Conservation (phyloP, 1,140 invertebrate species). For the Scaptomyza hsui region DNA sequence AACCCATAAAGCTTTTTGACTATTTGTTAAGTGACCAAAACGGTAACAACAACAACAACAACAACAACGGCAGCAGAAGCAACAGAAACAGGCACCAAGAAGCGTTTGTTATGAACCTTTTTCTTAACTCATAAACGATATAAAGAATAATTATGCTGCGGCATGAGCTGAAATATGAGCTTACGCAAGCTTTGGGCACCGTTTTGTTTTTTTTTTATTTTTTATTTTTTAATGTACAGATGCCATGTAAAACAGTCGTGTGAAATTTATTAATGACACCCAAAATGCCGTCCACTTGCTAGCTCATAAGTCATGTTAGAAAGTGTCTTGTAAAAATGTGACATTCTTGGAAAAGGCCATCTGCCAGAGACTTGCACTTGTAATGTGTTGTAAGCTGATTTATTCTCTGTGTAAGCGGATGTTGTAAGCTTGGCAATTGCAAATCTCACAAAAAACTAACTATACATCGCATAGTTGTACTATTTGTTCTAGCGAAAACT, state of each 20-base stretch:
- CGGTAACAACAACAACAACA: slow-evolving; percentile 66
- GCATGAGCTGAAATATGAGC: slow-evolving; percentile 59
- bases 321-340: slow-evolving; percentile 53
- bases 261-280: slow-evolving; percentile 78
- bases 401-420: slow-evolving; percentile 70
- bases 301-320: slow-evolving; percentile 48
- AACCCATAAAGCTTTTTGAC: slow-evolving; percentile 75
- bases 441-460: slow-evolving; percentile 43
- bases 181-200: slow-evolving; percentile 54
- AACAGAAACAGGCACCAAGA: slow-evolving; percentile 31
- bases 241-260: slow-evolving; percentile 63
- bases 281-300: slow-evolving; percentile 30
- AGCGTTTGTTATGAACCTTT: slow-evolving; percentile 42
- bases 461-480: neutral
- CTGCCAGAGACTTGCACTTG: slow-evolving; percentile 14
- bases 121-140: slow-evolving; percentile 70
- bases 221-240: slow-evolving; percentile 21
- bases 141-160: slow-evolving; percentile 80
- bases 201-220: slow-evolving; percentile 13
- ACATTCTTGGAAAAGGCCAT: slow-evolving; percentile 59
- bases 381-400: slow-evolving; percentile 46
- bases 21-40: slow-evolving; percentile 80
- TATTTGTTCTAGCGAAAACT: slow-evolving; percentile 61
- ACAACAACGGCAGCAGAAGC: slow-evolving; percentile 56
- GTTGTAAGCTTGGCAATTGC: slow-evolving; percentile 66